phyloP scores from a whole-genome alignment of 2,797 vertebrate genomes.

The Florisuga fusca region DNA sequence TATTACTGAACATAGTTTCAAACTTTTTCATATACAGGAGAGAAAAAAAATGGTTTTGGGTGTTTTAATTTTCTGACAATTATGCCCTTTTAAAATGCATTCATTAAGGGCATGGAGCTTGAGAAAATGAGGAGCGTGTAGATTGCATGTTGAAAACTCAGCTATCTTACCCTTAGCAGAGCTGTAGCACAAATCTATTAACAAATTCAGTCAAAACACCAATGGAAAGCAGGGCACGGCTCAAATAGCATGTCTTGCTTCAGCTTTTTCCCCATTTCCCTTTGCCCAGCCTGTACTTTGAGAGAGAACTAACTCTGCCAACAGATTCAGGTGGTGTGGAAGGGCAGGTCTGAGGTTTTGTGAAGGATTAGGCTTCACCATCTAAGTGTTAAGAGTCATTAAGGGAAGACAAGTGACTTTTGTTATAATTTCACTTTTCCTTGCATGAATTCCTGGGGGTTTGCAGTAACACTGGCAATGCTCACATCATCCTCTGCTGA shows the following conservation, averaged over 20 bases:
- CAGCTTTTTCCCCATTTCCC: not conserved
- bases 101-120: not conserved
- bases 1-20: not conserved
- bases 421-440: not conserved
- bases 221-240: not conserved
- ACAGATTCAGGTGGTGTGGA: not conserved
- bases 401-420: not conserved
- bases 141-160: slow-evolving; percentile 10
- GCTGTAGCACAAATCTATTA: not conserved
- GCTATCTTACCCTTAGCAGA: slow-evolving; percentile 22
- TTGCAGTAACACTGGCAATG: not conserved
- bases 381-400: not conserved
- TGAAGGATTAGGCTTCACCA: not conserved
- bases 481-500: not conserved
- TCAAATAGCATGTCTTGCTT: slow-evolving; percentile 9
- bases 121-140: not conserved
- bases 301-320: slow-evolving; percentile 8
- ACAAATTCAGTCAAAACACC: not conserved
- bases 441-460: slow-evolving; percentile 3
- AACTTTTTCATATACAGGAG: not conserved
- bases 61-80: not conserved
- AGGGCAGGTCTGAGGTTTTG: not conserved
- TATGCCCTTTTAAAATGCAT: not conserved
- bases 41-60: not conserved
- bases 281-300: not conserved